Evolutionary conservation across 2,888 invertebrate genomes (phyloP), one percentile per base, ranked within the genome.

Genomic region (Cenopis cana): DNA sequence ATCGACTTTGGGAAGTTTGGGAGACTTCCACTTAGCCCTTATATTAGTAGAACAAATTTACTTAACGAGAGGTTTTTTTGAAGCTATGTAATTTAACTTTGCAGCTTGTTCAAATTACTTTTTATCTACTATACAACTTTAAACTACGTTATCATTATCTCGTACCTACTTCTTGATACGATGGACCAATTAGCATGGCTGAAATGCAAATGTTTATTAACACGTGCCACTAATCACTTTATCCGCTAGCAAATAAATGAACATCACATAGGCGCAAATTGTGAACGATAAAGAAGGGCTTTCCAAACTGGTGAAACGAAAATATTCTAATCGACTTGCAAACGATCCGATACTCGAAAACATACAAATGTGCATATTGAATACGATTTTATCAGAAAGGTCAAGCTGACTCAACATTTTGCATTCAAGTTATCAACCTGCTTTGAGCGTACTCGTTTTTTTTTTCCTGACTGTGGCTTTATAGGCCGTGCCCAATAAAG

Each of bases 41-140:
- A 50, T 57, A 29, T 57, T 38, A 57, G 38, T 50, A 50, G 12
- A 14, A 49, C 11, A 52, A 29, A 8, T 50, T 54, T 20, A 64
- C n/a, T 69, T 50, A 49, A 69, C n/a, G 55, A 14, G 24, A 24
- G 61, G 61, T 56, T 69, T 68, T 33, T 38, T 50, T 50, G 56
- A 38, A 36, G 18, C 11, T 5, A 9, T 24, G 20, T 62, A 56
- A 69, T 49, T 69, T 62, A 56, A 69, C 55, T 69, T 62, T 14
- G 18, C 20, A 62, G 41, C 12, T 55, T 41, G 29, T 55, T 41
- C 5, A 14, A 52, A 52, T 62, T 52, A 52, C n/a, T 64, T 54
- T 38, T 52, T 12, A 20, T 20, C n/a, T 14, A 38, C 24, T 20
- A 54, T 24, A n/a, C 17, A 33, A 33, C 29, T 18, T 36, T 59